Conservation (phyloP, 1,140 invertebrate species). For the Drosophila busckii region DNA sequence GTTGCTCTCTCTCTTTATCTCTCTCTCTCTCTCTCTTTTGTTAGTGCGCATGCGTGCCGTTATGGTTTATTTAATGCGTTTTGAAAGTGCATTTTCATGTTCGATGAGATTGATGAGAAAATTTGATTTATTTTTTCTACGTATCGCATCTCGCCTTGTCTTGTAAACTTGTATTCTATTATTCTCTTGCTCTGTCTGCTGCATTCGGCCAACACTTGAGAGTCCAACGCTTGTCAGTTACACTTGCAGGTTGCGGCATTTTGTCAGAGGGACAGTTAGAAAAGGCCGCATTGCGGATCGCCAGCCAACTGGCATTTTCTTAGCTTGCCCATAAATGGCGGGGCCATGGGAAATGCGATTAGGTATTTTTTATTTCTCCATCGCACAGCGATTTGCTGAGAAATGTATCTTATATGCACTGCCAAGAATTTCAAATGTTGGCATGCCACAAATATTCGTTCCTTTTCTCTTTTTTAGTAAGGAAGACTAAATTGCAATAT, state of each 20-base stretch:
- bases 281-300: constrained; percentile 53
- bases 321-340: constrained; percentile 72
- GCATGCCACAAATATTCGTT: no score
- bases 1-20: not conserved
- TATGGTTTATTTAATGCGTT: constrained; percentile 78
- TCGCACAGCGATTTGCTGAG: constrained; percentile 35
- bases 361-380: constrained; percentile 30
- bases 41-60: constrained; percentile 66
- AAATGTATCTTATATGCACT: constrained; percentile 46
- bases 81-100: constrained; percentile 79
- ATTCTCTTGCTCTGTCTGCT: not conserved
- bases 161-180: constrained; percentile 36
- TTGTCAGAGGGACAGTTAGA: constrained; percentile 76
- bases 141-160: constrained; percentile 27
- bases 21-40: constrained; percentile 12
- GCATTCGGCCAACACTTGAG: constrained; percentile 13
- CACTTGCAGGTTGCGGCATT: constrained; percentile 74
- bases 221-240: constrained; percentile 61
- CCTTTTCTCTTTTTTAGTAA: no score
- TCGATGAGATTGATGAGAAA: constrained; percentile 78
- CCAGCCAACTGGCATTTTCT: constrained; percentile 43
- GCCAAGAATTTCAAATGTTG: constrained; percentile 31
- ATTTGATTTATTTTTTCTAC: constrained; percentile 75
- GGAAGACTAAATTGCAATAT: no score
- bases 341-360: constrained; percentile 61